Conservation (phyloP, 2,113 vertebrate genomes). For the Microtus pennsylvanicus region DNA sequence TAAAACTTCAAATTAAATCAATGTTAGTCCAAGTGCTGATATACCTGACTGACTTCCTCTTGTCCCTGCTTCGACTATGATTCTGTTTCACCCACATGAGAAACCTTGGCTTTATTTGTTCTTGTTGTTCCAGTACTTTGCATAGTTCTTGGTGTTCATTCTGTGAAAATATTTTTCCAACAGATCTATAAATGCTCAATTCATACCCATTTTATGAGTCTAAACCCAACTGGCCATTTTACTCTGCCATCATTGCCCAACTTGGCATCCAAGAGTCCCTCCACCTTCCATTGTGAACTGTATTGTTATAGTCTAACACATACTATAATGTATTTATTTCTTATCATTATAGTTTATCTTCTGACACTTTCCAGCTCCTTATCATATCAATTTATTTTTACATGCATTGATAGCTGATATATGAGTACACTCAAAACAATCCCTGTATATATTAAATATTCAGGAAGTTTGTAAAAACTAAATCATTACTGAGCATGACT, state of each 20-base stretch:
- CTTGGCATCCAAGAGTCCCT: neutral
- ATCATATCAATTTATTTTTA: neutral
- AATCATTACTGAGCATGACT: neutral
- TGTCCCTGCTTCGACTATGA: rapidly evolving
- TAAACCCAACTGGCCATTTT: rapidly evolving
- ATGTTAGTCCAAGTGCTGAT: neutral
- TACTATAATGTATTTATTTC: neutral
- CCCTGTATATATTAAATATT: neutral
- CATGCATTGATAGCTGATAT: neutral
- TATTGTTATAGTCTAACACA: neutral
- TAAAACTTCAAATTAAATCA: neutral
- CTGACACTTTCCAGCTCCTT: neutral
- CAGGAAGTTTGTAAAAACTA: neutral
- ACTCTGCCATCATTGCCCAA: neutral
- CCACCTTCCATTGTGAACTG: neutral
- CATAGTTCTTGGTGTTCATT: neutral
- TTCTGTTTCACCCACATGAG: too few species aligned
- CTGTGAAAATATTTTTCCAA: neutral
- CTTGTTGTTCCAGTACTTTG: neutral
- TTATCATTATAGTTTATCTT: neutral
- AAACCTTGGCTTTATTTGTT: neutral
- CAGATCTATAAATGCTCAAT: neutral
- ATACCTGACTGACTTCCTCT: neutral
- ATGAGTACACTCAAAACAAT: neutral
- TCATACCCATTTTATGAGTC: rapidly evolving